These are phyloP conservation scores for Coelopa frigida DNA, from an alignment of 1,140 invertebrate species.

Conservation along the genomic window DNA sequence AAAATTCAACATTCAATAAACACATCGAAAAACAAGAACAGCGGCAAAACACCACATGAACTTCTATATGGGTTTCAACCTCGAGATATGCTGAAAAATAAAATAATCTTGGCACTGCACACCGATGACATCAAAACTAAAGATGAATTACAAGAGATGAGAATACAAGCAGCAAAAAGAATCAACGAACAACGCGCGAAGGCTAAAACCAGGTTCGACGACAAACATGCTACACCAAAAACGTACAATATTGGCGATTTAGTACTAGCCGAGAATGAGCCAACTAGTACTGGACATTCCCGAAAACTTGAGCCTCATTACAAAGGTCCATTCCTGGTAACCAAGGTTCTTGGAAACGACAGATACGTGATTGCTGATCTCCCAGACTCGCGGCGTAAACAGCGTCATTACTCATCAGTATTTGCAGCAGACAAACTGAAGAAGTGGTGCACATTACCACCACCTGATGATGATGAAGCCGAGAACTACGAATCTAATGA, in stretches of 20 bases:
- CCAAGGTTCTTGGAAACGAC: no score
- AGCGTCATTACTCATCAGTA: no score
- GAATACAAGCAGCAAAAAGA: background rate
- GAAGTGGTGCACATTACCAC: no score
- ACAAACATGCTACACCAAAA: conserved; percentile 6
- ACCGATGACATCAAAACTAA: background rate
- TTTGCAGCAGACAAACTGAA: no score
- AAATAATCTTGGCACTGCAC: background rate
- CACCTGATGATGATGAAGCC: no score
- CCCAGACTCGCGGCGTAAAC: no score
- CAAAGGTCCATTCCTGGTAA: no score
- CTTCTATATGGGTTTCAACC: conserved; percentile 9
- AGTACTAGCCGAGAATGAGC: conserved; percentile 10
- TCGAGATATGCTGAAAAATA: conserved; percentile 11
- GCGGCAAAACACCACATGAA: conserved; percentile 1
- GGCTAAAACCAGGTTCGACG: conserved; percentile 14
- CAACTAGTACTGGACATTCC: conserved; percentile 9
- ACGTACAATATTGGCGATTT: conserved; percentile 5
- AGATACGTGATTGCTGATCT: no score
- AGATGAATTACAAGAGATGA: background rate
- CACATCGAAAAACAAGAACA: conserved; percentile 5
- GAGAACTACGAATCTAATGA: no score
- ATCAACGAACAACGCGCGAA: conserved; percentile 5
- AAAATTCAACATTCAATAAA: conserved; percentile 7
- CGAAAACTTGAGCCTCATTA: no score